Base-by-base conservation (phyloP, 2,888 invertebrate species). In the Mycalesis mineus region DNA sequence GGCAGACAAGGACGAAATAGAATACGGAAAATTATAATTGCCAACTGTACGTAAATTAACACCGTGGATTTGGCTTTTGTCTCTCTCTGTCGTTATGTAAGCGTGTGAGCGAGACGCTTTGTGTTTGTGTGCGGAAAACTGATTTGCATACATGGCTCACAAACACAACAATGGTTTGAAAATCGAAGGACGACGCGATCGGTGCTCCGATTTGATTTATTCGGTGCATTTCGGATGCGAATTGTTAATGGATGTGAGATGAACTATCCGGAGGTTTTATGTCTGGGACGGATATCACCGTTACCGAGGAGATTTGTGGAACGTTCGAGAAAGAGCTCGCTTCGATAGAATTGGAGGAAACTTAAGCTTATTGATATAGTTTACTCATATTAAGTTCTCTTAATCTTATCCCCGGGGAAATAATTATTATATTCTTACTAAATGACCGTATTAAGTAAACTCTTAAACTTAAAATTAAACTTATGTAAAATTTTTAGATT, bases 11-110 rank as follows among this genome's bases (percentile, higher is more conserved):
- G 88, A 87, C 76, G 72, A 75, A 65, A 82, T 80, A 78, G 82
- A 83, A 75, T 70, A 74, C 73, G 74, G 74, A 85, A 87, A 87
- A 89, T 88, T 88, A 89, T 89, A 89, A 89, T 89, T 89, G 88
- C 87, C 87, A 86, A 84, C 82, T 82, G 87, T 83, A 84, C 83
- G 84, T 88, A 86, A 89, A 89, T 89, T 89, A 89, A 88, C 88
- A 86, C 87, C 82, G 82, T 72, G 77, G 85, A 84, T 84, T 81
- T 77, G 74, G 74, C 71, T 74, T 71, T 77, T 71, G 73, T 76
- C 75, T 77, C 79, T 63, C 73, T 74, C 70, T 65, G 56, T 59
- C 64, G 64, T 66, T 67, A 55, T 50, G 64, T 65, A 13, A 14
- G 63, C 57, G 74, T 62, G 68, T 57, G 78, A 78, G 65, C 50